Base-by-base conservation (phyloP, 2,888 invertebrate genomes). In the Unio pictorum region DNA sequence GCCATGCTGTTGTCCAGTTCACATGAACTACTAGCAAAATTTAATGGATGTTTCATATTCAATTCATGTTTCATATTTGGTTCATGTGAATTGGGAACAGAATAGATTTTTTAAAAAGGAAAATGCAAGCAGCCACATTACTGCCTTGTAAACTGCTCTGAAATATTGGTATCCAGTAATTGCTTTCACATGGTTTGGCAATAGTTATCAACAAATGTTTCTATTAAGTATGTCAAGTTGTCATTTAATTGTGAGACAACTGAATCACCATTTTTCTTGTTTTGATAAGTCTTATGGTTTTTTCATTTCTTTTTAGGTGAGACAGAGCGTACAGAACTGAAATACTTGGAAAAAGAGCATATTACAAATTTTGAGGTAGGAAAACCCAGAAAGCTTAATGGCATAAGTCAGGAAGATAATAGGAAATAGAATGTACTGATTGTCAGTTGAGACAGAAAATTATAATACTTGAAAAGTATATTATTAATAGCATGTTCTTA, bases 351-450 rank as follows among this genome's bases (percentile, higher is more conserved):
- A 68, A 81, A 82, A 71, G 81, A 83, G 64, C 83, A 85, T 67
- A 73, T 76, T 45, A 73, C 78, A 63, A 81, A 85, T 58, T 84
- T 83, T 87, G 82, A 87, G 81, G 87, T 85, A 76, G 64, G 61
- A 61, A 5, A 55, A 61, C 61, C n/a, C 8, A 23, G 26, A 23
- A 23, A 26, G 58, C 20, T 58, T 20, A n/a, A 3, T 2, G 23
- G 8, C n/a, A 58, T 26, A 23, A 18, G 20, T 26, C 26, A 23
- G 3, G 0, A 26, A 58, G 20, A n/a, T 58, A 8, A 20, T 26
- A 58, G n/a, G 15, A 17, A 23, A 8, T 20, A 30, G n/a, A 63
- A 63, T 23, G 17, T 26, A 23, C 18, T 30, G 30, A 26, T 18
- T 26, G 18, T 8, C 23, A 61, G 28, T 26, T 7, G 26, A 58